These are phyloP conservation scores for Lagorchestes hirsutus DNA, from an alignment of 2,797 vertebrate genomes.

Conservation along the genomic window DNA sequence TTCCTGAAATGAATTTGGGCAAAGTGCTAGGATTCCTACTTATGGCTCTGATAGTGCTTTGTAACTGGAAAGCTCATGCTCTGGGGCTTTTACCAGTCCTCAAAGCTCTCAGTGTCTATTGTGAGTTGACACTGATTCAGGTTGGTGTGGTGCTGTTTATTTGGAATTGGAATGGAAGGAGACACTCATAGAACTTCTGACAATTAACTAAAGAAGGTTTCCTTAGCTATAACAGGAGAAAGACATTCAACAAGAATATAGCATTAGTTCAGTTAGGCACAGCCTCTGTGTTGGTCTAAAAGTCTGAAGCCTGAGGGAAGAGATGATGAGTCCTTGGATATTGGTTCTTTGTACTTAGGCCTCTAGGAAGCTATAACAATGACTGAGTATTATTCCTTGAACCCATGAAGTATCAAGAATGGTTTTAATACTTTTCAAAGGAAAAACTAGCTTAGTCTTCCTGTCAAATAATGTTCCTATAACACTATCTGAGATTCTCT, in stretches of 20 bases:
- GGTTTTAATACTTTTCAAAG: not conserved
- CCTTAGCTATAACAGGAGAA: not conserved
- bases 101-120: not conserved
- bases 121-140: not conserved
- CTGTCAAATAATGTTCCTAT: not conserved
- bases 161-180: not conserved
- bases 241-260: not conserved
- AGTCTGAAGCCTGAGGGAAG: not conserved
- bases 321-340: not conserved
- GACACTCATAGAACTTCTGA: not conserved
- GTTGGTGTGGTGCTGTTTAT: not conserved
- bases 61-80: not conserved
- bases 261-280: not conserved
- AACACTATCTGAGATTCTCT: not conserved
- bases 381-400: not conserved
- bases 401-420: not conserved
- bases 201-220: not conserved
- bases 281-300: not conserved
- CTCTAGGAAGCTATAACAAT: not conserved
- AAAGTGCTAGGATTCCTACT: not conserved
- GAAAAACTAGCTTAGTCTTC: not conserved
- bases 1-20: not conserved
- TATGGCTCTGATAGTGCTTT: not conserved
- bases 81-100: not conserved
- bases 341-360: not conserved